Conservation (phyloP, 2,113 vertebrate species). For the Candoia aspera region DNA sequence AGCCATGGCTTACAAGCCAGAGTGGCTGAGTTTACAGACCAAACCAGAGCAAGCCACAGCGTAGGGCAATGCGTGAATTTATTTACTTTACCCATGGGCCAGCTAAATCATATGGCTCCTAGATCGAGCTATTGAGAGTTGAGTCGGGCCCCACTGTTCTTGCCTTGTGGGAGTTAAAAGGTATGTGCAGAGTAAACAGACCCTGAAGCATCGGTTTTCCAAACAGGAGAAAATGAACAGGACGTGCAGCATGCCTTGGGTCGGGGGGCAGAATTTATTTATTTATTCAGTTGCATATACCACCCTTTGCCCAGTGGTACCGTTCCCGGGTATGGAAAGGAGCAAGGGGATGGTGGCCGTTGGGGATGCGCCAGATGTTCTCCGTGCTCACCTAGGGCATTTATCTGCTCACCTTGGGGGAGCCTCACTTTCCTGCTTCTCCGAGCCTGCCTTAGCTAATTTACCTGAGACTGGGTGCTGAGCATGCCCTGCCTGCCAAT, state of each 20-base stretch:
- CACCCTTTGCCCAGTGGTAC: not conserved
- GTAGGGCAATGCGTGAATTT: not conserved
- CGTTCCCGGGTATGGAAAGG: not conserved
- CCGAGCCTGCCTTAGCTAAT: not conserved
- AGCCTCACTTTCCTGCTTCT: not conserved
- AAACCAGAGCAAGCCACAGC: not conserved
- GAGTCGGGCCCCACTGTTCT: too few relatives aligned
- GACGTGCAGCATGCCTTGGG: not conserved
- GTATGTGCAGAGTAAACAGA: too few relatives aligned
- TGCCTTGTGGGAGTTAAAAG: too few relatives aligned
- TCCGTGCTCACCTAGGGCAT: not conserved
- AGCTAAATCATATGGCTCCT: not conserved
- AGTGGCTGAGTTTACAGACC: not conserved
- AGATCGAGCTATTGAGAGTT: not conserved
- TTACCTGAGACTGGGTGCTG: too few relatives aligned
- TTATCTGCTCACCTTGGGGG: too few relatives aligned
- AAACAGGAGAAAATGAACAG: not conserved
- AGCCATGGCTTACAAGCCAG: not conserved
- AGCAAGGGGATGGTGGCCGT: not conserved
- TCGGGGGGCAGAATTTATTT: not conserved
- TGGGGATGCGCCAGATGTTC: not conserved
- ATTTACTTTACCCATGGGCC: not conserved
- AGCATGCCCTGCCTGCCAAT: not conserved
- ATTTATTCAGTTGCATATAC: not conserved
- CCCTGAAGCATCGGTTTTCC: too few relatives aligned